These are phyloP conservation scores for Brachyopa scutellaris DNA, from an alignment of 2,888 invertebrate genomes.

Conservation along the genomic window DNA sequence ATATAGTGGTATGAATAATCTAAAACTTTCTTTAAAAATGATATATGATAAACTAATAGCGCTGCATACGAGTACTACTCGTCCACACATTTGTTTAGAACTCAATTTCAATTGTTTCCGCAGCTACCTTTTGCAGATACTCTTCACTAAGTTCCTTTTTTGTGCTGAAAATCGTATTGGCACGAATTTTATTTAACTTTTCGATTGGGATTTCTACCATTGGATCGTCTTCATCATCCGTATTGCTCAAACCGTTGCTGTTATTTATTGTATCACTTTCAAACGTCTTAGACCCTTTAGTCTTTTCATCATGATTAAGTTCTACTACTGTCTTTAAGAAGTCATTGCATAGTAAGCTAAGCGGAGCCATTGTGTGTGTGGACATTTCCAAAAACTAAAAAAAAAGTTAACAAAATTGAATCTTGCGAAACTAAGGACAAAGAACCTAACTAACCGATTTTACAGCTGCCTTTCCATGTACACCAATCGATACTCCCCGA, in stretches of 20 bases:
- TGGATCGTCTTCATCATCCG: slow-evolving; percentile 19
- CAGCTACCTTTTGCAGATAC: slow-evolving; percentile 74
- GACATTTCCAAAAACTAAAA: slow-evolving; percentile 80
- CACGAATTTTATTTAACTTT: neutral
- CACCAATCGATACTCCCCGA: slow-evolving; percentile 79
- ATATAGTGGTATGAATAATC: neutral
- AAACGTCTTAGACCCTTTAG: neutral
- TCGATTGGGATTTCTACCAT: neutral
- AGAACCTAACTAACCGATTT: slow-evolving; percentile 81
- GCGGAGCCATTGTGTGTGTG: slow-evolving; percentile 80
- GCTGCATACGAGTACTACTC: too few species aligned
- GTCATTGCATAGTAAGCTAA: slow-evolving; percentile 78
- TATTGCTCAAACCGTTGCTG: slow-evolving; percentile 4
- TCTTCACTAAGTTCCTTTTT: slow-evolving; percentile 62
- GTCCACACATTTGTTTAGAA: too few species aligned
- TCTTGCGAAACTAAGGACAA: slow-evolving; percentile 9
- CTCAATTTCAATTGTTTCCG: slow-evolving; percentile 74
- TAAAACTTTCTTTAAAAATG: too few species aligned
- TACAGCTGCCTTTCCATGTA: slow-evolving; percentile 80
- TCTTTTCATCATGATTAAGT: slow-evolving; percentile 31
- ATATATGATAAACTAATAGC: too few species aligned
- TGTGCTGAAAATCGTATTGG: neutral
- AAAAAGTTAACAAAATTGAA: neutral
- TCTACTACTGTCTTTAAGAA: slow-evolving; percentile 78
- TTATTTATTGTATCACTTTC: neutral